These are phyloP conservation scores for Pegea sp. DNA, from an alignment of 23 tunicate genomes.

Conservation along the genomic window DNA sequence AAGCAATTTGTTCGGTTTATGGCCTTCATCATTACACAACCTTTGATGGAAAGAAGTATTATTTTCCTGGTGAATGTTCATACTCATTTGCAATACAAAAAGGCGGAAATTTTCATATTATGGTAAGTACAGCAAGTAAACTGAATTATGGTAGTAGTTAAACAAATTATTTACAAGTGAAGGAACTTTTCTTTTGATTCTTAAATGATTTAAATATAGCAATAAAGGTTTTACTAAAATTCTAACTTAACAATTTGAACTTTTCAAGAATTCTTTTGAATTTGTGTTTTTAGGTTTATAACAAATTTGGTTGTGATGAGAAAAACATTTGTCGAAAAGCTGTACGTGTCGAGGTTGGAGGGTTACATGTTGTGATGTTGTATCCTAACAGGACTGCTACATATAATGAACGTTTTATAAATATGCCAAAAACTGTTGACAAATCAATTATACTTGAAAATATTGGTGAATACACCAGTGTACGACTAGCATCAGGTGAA, in stretches of 20 bases:
- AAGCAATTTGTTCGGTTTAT: conserved; percentile 37
- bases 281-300: conserved; percentile 33
- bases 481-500: conserved; percentile 39
- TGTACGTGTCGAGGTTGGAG: conserved; percentile 42
- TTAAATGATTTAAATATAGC: too few species aligned
- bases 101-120: conserved; percentile 35
- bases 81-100: conserved; percentile 46
- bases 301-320: conserved; percentile 26
- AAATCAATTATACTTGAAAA: conserved; percentile 33
- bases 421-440: conserved; percentile 61
- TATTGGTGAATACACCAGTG: conserved; percentile 55
- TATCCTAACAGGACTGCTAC: conserved; percentile 62
- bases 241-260: too few species aligned
- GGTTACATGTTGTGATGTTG: conserved; percentile 11
- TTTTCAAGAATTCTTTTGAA: too few species aligned
- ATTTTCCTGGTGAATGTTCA: conserved; percentile 58
- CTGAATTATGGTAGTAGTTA: too few species aligned
- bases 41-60: conserved; percentile 59
- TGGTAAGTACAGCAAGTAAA: conserved; percentile 25
- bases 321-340: conserved; percentile 25
- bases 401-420: conserved; percentile 29
- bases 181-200: too few species aligned
- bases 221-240: too few species aligned
- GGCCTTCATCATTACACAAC: conserved; percentile 56
- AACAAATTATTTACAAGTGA: too few species aligned